Evolutionary conservation across 2,113 vertebrate species (phyloP), one percentile per base, ranked within the genome.

Genomic region (Baryphthengus martii): DNA sequence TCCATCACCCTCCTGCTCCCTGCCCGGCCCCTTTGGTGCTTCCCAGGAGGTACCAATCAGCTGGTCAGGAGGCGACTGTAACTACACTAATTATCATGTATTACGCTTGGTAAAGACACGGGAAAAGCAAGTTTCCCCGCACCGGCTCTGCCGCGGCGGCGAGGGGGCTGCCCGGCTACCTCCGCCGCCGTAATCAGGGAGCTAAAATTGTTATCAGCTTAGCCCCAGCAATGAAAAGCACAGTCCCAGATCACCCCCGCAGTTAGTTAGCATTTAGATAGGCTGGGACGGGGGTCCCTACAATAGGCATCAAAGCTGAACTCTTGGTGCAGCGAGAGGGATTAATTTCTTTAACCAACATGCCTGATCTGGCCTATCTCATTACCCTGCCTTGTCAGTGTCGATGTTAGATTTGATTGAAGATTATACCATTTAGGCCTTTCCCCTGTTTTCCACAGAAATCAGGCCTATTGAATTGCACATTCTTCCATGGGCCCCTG

Each of bases 221-320:
- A 98, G 98, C 95, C 95, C 94, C 97, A 97, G 97, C 98, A 28
- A 93, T 95, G 97, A 97, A 98, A 98, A 97, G 98, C 97, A 97
- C 98, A 97, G 97, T 96, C 98, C 96, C 94, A 63, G 89, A 56
- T 92, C 94, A 31, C 95, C 88, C 96, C 70, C 14, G 13, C 96
- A 90, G 97, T 98, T 99, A 98, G 98, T 99, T 99, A 99, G 99
- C 99, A 99, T 99, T 99, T 99, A 99, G 99, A 99, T 99, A 98
- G 99, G 97, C 98, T 97, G 98, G 98, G 98, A 97, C 91, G 7
- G 98, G 96, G 98, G 98, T 97, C 98, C 96, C 95, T 97, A 98
- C 99, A 99, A 99, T 98, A 97, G 98, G 98, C 98, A 98, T 99
- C 98, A 98, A 98, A 98, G 97, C 97, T 80, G 39, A 98, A 98